Evolutionary conservation across 2,797 vertebrate species (phyloP).

Genomic region (Pangasius krempfi): DNA sequence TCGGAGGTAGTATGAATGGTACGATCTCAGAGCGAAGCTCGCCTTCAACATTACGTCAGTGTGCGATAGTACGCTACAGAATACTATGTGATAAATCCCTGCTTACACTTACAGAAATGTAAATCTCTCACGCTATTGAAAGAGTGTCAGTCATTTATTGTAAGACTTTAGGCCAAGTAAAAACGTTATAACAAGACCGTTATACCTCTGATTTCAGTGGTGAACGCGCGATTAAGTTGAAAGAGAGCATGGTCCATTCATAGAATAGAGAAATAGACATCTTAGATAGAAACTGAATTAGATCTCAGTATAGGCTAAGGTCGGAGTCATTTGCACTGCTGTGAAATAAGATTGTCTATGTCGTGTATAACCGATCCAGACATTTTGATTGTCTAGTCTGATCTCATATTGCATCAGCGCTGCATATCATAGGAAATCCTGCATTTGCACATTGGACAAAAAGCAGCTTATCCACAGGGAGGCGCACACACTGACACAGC

Average conservation of each 20-base stretch:
- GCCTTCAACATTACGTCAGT: conserved; percentile 61
- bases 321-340: not conserved
- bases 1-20: not conserved
- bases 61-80: conserved; percentile 44
- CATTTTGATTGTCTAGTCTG: conserved; percentile 9
- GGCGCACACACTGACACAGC: conserved; percentile 27
- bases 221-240: not conserved
- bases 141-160: not conserved
- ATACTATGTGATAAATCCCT: conserved; percentile 31
- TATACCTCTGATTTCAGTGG: not conserved
- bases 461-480: conserved; percentile 23
- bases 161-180: not conserved
- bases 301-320: too few relatives aligned
- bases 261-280: conserved; percentile 22
- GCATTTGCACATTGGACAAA: conserved; percentile 25
- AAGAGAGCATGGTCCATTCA: conserved; percentile 38
- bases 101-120: not conserved
- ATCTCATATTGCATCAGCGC: conserved; percentile 22
- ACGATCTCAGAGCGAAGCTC: conserved; percentile 39
- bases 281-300: not conserved
- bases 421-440: conserved; percentile 25
- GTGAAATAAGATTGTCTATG: not conserved
- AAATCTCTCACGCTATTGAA: not conserved
- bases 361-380: not conserved
- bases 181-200: too few relatives aligned